Conservation (phyloP, 2,113 vertebrate species). For the Hemichromis elongatus region DNA sequence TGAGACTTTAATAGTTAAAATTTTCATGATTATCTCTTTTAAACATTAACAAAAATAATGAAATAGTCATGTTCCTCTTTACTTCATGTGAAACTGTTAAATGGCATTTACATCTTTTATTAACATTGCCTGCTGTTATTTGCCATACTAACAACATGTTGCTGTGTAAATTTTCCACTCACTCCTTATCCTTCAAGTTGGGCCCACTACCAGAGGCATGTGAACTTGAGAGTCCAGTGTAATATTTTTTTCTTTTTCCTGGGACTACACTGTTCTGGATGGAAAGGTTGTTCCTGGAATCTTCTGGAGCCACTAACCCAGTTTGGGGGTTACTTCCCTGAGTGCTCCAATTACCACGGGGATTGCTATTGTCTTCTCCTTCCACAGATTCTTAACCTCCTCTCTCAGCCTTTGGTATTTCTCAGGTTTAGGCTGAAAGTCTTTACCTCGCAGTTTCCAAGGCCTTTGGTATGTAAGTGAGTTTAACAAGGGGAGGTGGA, state of each 20-base stretch:
- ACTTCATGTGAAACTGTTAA: background rate
- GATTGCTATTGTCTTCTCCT: rapidly evolving
- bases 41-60: background rate
- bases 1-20: background rate
- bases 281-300: background rate
- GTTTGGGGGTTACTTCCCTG: background rate
- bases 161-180: background rate
- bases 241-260: background rate
- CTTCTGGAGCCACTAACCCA: background rate
- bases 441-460: background rate
- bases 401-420: rapidly evolving
- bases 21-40: background rate
- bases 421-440: background rate
- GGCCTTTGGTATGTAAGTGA: background rate
- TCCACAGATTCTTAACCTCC: background rate
- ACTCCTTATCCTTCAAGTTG: background rate
- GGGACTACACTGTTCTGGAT: background rate
- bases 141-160: background rate
- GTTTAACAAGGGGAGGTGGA: background rate
- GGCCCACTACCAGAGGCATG: background rate
- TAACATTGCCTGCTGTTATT: background rate
- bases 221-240: background rate
- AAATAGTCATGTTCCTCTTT: background rate
- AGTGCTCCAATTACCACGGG: background rate
- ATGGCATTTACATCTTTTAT: background rate